Evolutionary conservation across 2,113 vertebrate genomes (phyloP), one percentile per base, ranked within the genome.

Genomic region (Notothenia coriiceps): DNA sequence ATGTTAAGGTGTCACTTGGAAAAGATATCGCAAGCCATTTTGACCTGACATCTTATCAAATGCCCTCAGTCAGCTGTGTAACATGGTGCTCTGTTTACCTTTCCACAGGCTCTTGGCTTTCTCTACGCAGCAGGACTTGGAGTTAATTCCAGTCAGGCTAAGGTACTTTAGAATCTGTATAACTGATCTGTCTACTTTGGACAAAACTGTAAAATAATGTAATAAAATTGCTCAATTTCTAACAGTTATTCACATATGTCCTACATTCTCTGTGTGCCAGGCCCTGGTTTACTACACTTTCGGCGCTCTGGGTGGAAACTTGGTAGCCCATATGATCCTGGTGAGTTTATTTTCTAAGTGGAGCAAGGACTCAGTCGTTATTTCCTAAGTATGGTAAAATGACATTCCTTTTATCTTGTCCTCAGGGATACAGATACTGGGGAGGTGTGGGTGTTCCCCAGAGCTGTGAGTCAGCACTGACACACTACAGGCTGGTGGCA

Each of bases 231-330:
- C 56, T 35, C 17, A 10, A 40, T 47, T 49, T 44, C 14, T 12
- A 46, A 18, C 2, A 22, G 8, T 10, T 29, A 5, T 20, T 78
- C 1, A 47, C 15, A 18, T 64, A 7, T 75, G 52, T 29, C 29
- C 18, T 10, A 5, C 35, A 17, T 67, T 60, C 2, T 78, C 14
- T 75, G 3, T 57, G 49, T 63, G 66, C 18, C 92, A 98, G 98
- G 97, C 98, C 47, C 91, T 99, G 80, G 98, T 99, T 44, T 99
- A 98, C 93, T 99, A 99, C 81, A 99, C 98, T 25, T 99, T 99
- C 13, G 97, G 97, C 80, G 98, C 98, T 49, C 94, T 99, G 80
- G 98, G 98, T 80, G 98, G 98, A 90, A 99, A 99, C 93, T 83
- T 98, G 65, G 93, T 99, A 0, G 97, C 98, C 15, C 98, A 98